Evolutionary conservation across 2,797 vertebrate genomes (phyloP), one percentile per base, ranked within the genome.

Genomic region (Acridotheres tristis): DNA sequence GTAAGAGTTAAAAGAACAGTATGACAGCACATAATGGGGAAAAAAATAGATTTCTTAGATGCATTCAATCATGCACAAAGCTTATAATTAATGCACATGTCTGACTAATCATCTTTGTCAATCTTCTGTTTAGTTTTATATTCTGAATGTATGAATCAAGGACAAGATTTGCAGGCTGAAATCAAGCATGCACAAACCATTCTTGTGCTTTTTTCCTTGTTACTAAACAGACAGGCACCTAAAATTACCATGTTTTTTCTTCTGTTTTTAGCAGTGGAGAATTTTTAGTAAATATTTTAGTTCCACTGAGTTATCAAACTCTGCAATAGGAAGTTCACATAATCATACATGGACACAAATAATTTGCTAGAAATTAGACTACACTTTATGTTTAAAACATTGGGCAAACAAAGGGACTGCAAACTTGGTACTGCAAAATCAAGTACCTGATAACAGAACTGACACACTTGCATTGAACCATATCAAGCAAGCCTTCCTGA

Each of bases 401-500:
- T 47, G 8, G 4, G 15, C 19, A 66, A 92, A 66, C 8, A 68
- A 71, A 57, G 7, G 7, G 12, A 53, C 61, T 53, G 7, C 27
- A 81, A 69, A 68, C 15, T 36, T 57, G 8, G 6, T 75, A 63
- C 6, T 43, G 30, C 42, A 47, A 51, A 78, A 54, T 47, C 34
- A 65, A 88, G 23, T 29, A 43, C 12, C n/a, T 3, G 3, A 6
- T 10, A 61, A 22, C 29, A 50, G 36, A 79, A 85, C 42, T 36
- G 23, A 87, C 15, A 74, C 9, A 7, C 3, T 38, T 4, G 3
- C 50, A 55, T 0, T 36, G 21, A 88, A 34, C 20, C 16, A 0
- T 5, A 63, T 4, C 36, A 67, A 1, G 0, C 5, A 62, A 62
- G 13, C 22, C 18, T 69, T 45, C 32, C 27, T 32, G 66, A 48